A percentile compares a stretch with the other conserved stretches of the same genome.
Evolutionary conservation across 2,113 vertebrate species (phyloP).

Genomic region (Apaloderma vittatum): DNA sequence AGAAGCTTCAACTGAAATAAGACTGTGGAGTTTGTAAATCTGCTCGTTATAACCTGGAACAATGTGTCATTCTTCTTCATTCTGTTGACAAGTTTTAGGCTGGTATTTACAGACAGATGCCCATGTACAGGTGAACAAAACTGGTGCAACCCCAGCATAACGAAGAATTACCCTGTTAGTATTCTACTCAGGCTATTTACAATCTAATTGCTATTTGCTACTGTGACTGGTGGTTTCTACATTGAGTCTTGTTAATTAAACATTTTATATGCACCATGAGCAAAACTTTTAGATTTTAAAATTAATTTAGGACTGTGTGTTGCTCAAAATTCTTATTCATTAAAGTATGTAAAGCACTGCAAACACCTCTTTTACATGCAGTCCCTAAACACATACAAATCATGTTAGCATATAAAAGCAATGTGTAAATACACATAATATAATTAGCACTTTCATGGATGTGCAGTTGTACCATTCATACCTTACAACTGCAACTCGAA

Average conservation of each 20-base stretch:
- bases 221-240: background rate
- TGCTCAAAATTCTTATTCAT: background rate
- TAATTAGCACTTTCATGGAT: background rate
- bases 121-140: background rate
- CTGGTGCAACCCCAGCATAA: background rate
- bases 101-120: background rate
- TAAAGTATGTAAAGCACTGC: background rate
- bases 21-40: background rate
- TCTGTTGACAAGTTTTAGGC: background rate
- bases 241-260: background rate
- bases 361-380: background rate
- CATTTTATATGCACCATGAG: background rate
- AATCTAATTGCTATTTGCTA: background rate
- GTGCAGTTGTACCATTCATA: background rate
- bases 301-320: conserved; percentile 2
- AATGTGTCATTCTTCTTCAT: background rate
- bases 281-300: background rate
- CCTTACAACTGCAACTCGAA: background rate
- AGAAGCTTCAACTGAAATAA: background rate
- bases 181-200: background rate
- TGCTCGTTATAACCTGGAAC: background rate
- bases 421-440: background rate
- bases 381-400: conserved; percentile 13
- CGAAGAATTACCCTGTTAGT: background rate
- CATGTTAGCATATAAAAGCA: background rate